phyloP scores from a whole-genome alignment of 2,888 invertebrate genomes.

The Leptopilina myrica region DNA sequence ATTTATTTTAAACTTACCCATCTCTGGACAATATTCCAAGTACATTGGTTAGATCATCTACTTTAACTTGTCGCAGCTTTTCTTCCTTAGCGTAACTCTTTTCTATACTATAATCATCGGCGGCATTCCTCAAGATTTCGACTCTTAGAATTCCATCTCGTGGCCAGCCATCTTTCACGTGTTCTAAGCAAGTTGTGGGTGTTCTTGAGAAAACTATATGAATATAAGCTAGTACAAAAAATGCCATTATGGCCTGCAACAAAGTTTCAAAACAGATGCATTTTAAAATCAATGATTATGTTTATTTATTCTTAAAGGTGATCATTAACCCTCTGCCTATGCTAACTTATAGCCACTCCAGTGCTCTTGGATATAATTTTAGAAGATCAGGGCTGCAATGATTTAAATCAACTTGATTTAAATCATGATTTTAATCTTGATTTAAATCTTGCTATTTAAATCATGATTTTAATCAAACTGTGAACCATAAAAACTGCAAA shows the following conservation, averaged over 20 bases:
- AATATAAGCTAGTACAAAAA: slow-evolving; percentile 95
- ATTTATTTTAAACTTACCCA: slow-evolving; percentile 77
- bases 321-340: too few relatives aligned
- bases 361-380: too few relatives aligned
- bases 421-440: too few relatives aligned
- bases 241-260: slow-evolving; percentile 86
- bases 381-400: too few relatives aligned
- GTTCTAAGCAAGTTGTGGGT: slow-evolving; percentile 94
- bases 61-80: slow-evolving; percentile 83
- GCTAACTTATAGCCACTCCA: too few relatives aligned
- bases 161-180: slow-evolving; percentile 94
- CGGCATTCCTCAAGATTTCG: slow-evolving; percentile 87
- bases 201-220: slow-evolving; percentile 95
- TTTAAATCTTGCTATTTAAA: too few relatives aligned
- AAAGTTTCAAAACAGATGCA: slow-evolving; percentile 48
- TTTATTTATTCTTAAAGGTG: slow-evolving; percentile 69
- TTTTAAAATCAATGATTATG: neutral
- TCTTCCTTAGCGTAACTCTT: slow-evolving; percentile 91
- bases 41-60: slow-evolving; percentile 80
- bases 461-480: too few relatives aligned
- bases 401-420: too few relatives aligned
- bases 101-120: slow-evolving; percentile 86
- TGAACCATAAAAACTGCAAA: too few relatives aligned
- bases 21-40: slow-evolving; percentile 83
- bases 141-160: slow-evolving; percentile 95